Conservation (phyloP, 2,888 invertebrate species). For the Trilocha varians region DNA sequence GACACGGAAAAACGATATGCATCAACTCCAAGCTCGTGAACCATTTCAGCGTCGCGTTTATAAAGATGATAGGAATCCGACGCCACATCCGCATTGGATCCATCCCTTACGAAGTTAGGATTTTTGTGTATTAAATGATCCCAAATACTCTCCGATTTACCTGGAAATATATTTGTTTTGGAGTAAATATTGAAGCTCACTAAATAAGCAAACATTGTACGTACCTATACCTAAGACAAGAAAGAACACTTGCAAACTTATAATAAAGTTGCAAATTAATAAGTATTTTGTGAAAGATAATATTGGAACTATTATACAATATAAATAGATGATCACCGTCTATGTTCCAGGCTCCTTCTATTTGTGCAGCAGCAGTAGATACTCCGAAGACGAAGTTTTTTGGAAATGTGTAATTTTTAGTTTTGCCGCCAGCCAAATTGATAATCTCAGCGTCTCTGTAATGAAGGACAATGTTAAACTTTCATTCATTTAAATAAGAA, state of each 20-base stretch:
- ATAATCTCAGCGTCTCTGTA: slow-evolving; percentile 40
- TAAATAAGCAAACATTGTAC: too few relatives aligned
- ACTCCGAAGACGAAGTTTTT: slow-evolving; percentile 74
- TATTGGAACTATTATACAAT: background rate
- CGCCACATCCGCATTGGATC: slow-evolving; percentile 76
- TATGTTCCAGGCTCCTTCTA: slow-evolving; percentile 74
- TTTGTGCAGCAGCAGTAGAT: slow-evolving; percentile 75
- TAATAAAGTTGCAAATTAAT: too few relatives aligned
- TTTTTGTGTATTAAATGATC: slow-evolving; percentile 68
- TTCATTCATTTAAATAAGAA: background rate
- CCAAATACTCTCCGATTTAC: slow-evolving; percentile 78
- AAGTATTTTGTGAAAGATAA: too few relatives aligned
- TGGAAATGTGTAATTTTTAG: slow-evolving; percentile 66
- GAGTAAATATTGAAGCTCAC: too few relatives aligned
- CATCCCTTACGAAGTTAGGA: slow-evolving; percentile 66
- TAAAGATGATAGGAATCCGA: slow-evolving; percentile 80
- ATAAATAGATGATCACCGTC: slow-evolving; percentile 35
- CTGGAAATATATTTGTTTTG: too few relatives aligned
- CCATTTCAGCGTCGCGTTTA: slow-evolving; percentile 75
- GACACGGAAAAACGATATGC: slow-evolving; percentile 82
- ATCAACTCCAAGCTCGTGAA: slow-evolving; percentile 75
- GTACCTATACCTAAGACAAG: too few relatives aligned
- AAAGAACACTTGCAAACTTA: too few relatives aligned
- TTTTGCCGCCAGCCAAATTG: slow-evolving; percentile 51
- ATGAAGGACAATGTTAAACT: slow-evolving; percentile 13